phyloP scores from a whole-genome alignment of 1,140 invertebrate species.

The Akabosia matsudoensis region DNA sequence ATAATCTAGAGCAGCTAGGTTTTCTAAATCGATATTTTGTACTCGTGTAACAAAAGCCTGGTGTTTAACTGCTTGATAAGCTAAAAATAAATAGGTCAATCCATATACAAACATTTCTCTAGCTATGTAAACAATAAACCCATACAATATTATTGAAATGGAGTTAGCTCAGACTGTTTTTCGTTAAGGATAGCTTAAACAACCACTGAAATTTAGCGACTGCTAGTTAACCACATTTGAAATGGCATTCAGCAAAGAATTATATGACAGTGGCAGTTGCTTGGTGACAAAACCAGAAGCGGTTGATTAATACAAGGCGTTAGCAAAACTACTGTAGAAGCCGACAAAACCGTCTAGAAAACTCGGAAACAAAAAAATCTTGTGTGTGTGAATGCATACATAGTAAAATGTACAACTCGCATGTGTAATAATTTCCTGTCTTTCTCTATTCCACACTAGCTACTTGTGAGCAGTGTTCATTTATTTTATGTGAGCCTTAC shows the following conservation, averaged over 20 bases:
- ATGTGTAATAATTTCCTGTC: background rate
- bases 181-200: background rate
- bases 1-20: background rate
- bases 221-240: background rate
- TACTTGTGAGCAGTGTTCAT: background rate
- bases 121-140: background rate
- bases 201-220: background rate
- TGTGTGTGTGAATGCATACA: background rate
- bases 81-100: background rate
- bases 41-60: background rate
- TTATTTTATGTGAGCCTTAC: background rate
- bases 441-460: background rate
- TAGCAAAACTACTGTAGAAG: background rate
- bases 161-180: no score
- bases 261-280: background rate
- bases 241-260: background rate
- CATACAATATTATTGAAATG: no score
- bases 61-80: background rate
- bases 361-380: background rate
- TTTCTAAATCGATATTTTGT: background rate
- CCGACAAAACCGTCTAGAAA: background rate
- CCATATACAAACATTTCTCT: background rate
- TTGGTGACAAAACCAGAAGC: background rate
- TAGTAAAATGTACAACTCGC: no score
- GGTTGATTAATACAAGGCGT: constrained; percentile 4